These are phyloP conservation scores for Eudasyphora cyanicolor DNA, from an alignment of 2,888 invertebrate species.

Conservation along the genomic window DNA sequence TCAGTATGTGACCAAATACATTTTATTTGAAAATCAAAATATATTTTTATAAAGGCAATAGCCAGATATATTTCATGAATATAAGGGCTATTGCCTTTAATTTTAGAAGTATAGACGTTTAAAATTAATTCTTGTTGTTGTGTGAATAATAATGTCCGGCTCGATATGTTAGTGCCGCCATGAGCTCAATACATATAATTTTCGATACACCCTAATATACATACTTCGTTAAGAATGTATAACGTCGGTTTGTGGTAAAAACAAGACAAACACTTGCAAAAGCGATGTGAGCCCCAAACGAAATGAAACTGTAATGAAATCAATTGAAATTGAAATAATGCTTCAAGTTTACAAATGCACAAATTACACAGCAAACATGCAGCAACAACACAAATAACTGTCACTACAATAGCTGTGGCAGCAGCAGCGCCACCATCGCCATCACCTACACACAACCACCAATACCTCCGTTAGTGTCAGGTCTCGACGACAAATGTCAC, in stretches of 20 bases:
- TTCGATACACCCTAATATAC: background rate
- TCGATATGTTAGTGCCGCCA: no score
- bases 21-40: no score
- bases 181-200: no score
- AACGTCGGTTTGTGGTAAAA: no score
- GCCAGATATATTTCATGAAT: no score
- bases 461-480: background rate
- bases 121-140: no score
- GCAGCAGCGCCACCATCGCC: background rate
- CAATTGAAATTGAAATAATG: conserved; percentile 12
- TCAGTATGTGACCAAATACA: no score
- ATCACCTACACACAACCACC: background rate
- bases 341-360: conserved; percentile 41
- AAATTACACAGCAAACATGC: conserved; percentile 27
- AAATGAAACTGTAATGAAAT: conserved; percentile 15
- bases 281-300: conserved; percentile 52
- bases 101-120: no score
- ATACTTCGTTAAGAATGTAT: no score
- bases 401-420: background rate
- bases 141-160: no score
- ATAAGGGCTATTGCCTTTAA: no score
- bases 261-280: background rate
- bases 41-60: no score
- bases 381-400: background rate
- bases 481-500: conserved; percentile 54